These are phyloP conservation scores for Lepilemur septentrionalis DNA, from an alignment of 2,797 vertebrate species.

Conservation along the genomic window DNA sequence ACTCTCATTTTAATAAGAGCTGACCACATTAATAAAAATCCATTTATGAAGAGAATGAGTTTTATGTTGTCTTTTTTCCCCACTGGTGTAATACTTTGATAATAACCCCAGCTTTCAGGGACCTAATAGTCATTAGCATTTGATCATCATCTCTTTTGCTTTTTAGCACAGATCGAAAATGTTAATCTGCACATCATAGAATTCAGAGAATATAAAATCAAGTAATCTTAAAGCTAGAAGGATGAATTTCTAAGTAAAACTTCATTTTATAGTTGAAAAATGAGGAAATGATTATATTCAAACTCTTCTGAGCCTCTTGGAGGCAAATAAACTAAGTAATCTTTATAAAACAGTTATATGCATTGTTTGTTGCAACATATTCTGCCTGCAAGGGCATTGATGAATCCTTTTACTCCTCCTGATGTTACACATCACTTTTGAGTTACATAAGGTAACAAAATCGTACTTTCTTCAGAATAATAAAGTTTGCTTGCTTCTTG, in stretches of 20 bases:
- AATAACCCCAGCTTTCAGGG: conserved; percentile 52
- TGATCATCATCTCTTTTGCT: neutral
- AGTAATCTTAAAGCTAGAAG: neutral
- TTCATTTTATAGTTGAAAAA: conserved; percentile 9
- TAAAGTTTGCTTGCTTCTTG: neutral
- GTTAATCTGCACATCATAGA: neutral
- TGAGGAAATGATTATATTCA: neutral
- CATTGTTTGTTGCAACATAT: neutral
- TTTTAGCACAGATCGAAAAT: neutral
- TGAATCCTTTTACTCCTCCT: neutral
- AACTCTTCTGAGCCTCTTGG: neutral
- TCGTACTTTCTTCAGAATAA: neutral
- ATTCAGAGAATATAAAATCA: conserved; percentile 25
- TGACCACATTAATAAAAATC: conserved; percentile 63
- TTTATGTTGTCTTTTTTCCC: conserved; percentile 52
- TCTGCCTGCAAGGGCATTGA: neutral
- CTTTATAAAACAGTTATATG: neutral
- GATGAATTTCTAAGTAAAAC: neutral
- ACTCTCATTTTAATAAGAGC: conserved; percentile 52
- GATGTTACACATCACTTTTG: neutral
- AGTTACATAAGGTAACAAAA: neutral
- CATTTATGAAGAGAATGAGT: conserved; percentile 48
- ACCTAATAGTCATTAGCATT: conserved; percentile 48
- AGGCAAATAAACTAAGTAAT: neutral
- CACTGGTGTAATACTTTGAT: conserved; percentile 60